Conservation (phyloP, 2,888 invertebrate species). For the Nephrotoma guestfalica region DNA sequence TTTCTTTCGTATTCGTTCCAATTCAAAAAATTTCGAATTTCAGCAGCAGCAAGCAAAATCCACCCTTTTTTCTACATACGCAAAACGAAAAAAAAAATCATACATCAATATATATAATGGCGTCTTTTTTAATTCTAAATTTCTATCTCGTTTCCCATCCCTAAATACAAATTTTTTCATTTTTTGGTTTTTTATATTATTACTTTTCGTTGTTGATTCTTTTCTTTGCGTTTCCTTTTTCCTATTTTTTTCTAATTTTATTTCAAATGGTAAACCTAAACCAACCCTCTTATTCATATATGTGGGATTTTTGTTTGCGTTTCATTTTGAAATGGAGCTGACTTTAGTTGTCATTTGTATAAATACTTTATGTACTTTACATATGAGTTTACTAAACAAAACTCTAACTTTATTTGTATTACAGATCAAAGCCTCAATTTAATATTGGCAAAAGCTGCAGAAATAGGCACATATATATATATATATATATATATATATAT, state of each 20-base stretch:
- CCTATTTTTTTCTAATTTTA: neutral
- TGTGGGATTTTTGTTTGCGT: neutral
- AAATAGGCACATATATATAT: too few relatives aligned
- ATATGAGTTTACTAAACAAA: too few relatives aligned
- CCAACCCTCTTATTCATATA: neutral
- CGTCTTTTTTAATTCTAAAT: slow-evolving; percentile 1
- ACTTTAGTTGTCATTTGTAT: neutral
- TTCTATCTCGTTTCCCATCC: neutral
- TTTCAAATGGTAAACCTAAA: neutral
- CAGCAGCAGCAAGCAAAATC: neutral
- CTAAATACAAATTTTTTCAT: neutral
- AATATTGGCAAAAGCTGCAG: too few relatives aligned
- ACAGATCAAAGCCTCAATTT: too few relatives aligned
- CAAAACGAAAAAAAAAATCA: neutral
- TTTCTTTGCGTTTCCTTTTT: neutral
- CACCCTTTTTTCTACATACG: neutral
- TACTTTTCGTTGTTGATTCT: neutral
- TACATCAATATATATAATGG: slow-evolving; percentile 1
- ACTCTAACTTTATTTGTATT: too few relatives aligned
- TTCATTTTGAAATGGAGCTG: neutral
- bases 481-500: too few relatives aligned
- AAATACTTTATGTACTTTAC: too few relatives aligned
- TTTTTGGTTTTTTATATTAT: neutral
- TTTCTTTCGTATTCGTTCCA: slow-evolving; percentile 2
- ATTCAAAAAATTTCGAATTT: neutral